A percentile compares a stretch with the other conserved stretches of the same genome.
Conservation (phyloP, 2,888 invertebrate species). For the Metalampra italica region DNA sequence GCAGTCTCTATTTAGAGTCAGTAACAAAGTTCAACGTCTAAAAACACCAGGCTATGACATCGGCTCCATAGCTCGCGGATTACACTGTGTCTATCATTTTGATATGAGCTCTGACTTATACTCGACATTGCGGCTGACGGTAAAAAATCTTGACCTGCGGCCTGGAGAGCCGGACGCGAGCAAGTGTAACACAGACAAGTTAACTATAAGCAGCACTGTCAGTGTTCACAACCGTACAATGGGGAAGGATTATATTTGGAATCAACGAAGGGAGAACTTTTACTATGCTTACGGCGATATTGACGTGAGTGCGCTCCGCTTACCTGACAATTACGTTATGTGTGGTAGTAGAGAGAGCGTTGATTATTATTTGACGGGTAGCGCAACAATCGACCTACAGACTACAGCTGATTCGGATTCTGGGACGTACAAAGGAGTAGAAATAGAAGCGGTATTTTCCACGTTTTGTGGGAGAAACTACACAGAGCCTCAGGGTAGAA, state of each 20-base stretch:
- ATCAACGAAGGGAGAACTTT: constrained; percentile 17
- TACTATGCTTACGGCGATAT: constrained; percentile 33
- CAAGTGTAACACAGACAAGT: constrained; percentile 50
- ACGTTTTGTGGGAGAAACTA: constrained; percentile 81
- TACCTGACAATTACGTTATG: constrained; percentile 33
- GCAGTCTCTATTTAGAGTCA: constrained; percentile 30
- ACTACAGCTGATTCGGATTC: constrained; percentile 43
- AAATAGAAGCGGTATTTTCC: constrained; percentile 77
- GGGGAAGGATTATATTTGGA: constrained; percentile 46
- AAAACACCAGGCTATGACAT: constrained; percentile 51
- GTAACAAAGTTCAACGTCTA: constrained; percentile 29
- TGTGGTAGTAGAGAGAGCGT: constrained; percentile 43
- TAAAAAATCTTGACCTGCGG: constrained; percentile 45
- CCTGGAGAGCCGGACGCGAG: constrained; percentile 26
- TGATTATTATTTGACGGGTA: constrained; percentile 50
- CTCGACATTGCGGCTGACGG: constrained; percentile 34
- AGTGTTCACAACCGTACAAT: constrained; percentile 30
- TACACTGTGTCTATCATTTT: constrained; percentile 54
- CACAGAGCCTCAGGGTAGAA: constrained; percentile 83
- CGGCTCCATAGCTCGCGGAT: constrained; percentile 46
- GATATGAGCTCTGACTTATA: constrained; percentile 22
- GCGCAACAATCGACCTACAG: constrained; percentile 37
- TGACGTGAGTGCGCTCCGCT: constrained; percentile 14
- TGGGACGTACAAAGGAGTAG: constrained; percentile 78
- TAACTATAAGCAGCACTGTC: constrained; percentile 40